Evolutionary conservation across 2,113 vertebrate species (phyloP), one percentile per base, ranked within the genome.

Genomic region (Cochlearius cochlearius): DNA sequence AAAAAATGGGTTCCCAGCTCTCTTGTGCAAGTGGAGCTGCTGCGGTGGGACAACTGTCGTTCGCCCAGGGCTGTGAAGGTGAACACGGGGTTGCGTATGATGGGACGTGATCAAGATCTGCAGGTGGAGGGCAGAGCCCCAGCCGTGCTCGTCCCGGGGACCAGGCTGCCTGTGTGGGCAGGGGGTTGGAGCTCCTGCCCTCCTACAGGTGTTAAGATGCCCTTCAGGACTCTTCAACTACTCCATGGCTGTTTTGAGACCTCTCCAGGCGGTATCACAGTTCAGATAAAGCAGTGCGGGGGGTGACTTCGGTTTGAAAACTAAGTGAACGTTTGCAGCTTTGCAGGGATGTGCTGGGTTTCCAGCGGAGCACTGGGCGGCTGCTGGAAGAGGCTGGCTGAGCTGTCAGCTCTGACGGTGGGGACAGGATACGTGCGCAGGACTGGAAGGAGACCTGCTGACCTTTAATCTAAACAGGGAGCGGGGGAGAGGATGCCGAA

Each of bases 401-500:
- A 30, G 62, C 85, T n/a, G 21, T 45, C 39, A 13, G 87, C 73
- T 62, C 52, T 4, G 26, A 1, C 0, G 0, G 36, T 4, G 52
- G 72, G 76, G 64, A 72, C 91, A 94, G 97, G 96, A 96, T 97
- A 53, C 4, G 1, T 68, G 60, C 7, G 8, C 59, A 76, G 80
- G 73, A 71, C 25, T 60, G 91, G 82, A 86, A 92, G 76, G 86
- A 82, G 92, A 84, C 94, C 92, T 94, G 12, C 73, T 95, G 95
- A 95, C 89, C 91, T 94, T 87, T 69, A 30, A 82, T 92, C 96
- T 58, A 38, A 69, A 38, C 25, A 12, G 45, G 69, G 83, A 80
- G 29, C 11, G 26, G 79, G 75, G 32, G 53, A 91, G 84, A 95
- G 94, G 96, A 81, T 82, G 92, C 94, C 53, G 62, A 66, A 69